Evolutionary conservation across 35 echinoderm and acorn worm genomes (phyloP), one percentile per base, ranked within the genome.

Genomic region (Ophiothrix spiculata): DNA sequence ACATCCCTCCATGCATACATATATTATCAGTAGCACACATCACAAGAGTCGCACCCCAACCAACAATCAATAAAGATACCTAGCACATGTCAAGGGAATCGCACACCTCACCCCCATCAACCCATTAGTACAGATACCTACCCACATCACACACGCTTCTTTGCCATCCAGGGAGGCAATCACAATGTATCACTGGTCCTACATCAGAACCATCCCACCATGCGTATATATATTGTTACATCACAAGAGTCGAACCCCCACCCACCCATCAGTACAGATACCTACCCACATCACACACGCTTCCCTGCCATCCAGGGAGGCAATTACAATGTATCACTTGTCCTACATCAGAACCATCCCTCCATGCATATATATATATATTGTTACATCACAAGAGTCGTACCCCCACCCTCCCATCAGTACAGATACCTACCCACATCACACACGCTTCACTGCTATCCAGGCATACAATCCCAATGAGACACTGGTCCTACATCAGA

Each of bases 351-450:
- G 12, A 21, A 39, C 36, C 4, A 37, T 28, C 19, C 39, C 36
- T 79, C 25, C 0, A 79, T 21, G 33, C 21, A 79, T 28, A 37
- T 10, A 40, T 74, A 25, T 32, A 74, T 39, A 17, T 13, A 31
- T n/a, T 40, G 40, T 19, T 32, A 82, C 31, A 21, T 35, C 40
- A 35, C 37, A 77, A 34, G 45, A 0, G 17, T 87, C 31, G 91
- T 29, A 37, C 54, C 54, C 91, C 91, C 31, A 32, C 40, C 28
- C 39, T 89, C 25, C 91, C 91, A 79, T 78, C 21, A 35, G 39
- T 4, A 37, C 91, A 93, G 33, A 77, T 38, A 39, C 36, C 4
- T 25, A 41, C 36, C 21, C 1, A 39, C 34, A 78, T 78, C 33
- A 78, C 38, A 78, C 4, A 36, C 25, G 21, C 34, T 78, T 32